Conservation (phyloP, 1,140 invertebrate genomes). For the Pseudachorutes palmiensis region DNA sequence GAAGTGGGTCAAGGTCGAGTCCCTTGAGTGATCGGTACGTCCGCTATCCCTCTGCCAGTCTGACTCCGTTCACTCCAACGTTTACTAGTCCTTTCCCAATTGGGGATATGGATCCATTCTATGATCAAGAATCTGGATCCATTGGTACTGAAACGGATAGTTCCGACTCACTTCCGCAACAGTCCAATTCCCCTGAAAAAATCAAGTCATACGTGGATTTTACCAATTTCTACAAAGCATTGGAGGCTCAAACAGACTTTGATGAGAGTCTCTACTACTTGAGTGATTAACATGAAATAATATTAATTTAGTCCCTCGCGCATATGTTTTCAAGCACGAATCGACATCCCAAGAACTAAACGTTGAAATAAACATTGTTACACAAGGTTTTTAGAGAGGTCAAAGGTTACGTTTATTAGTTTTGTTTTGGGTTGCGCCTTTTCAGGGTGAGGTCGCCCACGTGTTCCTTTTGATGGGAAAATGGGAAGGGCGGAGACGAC, state of each 20-base stretch:
- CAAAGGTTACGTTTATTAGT: not conserved
- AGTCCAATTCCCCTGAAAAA: conserved; percentile 1
- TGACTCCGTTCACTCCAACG: conserved; percentile 13
- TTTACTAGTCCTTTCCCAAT: not conserved
- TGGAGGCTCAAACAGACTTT: conserved; percentile 41
- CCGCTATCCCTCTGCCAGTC: conserved; percentile 2
- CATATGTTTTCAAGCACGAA: too few species aligned
- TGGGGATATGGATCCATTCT: not conserved
- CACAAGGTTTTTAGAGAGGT: too few species aligned
- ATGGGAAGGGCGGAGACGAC: conserved; percentile 2
- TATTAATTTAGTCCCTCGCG: too few species aligned
- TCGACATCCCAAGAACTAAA: too few species aligned
- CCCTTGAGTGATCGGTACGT: conserved; percentile 9
- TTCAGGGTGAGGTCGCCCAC: not conserved
- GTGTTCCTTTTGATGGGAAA: not conserved
- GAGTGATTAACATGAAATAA: not conserved
- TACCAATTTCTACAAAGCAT: conserved; percentile 65
- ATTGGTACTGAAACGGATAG: conserved; percentile 19
- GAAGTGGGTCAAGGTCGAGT: conserved; percentile 46
- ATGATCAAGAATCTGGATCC: not conserved
- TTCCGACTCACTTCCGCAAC: conserved; percentile 27
- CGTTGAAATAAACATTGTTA: too few species aligned
- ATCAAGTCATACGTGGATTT: conserved; percentile 81
- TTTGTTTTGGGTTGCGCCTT: not conserved
- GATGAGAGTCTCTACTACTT: not conserved